Conservation (phyloP, 2,797 vertebrate genomes). For the Syngnathus acus region DNA sequence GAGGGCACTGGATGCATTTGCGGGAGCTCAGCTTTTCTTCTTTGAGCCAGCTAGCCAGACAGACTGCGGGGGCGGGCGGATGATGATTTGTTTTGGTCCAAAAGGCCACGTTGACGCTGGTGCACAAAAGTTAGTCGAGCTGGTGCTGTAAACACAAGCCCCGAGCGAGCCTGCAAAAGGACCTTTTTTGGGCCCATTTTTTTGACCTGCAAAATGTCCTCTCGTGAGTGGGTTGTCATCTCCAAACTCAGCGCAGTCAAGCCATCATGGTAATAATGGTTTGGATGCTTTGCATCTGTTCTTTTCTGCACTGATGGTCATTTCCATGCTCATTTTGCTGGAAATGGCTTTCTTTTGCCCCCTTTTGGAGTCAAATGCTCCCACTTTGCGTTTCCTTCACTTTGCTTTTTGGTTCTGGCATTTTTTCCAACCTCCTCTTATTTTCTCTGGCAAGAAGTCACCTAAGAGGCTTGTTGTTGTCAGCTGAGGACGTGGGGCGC, state of each 20-base stretch:
- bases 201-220: not conserved
- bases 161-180: not conserved
- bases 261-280: too few species aligned
- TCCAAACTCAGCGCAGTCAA: too few species aligned
- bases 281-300: too few species aligned
- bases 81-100: slow-evolving; percentile 7
- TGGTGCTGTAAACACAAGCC: not conserved
- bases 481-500: not conserved
- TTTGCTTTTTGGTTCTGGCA: not conserved
- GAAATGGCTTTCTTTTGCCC: too few species aligned
- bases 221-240: too few species aligned
- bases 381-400: slow-evolving; percentile 1
- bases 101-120: not conserved
- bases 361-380: not conserved
- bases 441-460: not conserved
- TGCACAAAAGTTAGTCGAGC: not conserved
- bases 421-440: not conserved
- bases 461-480: slow-evolving; percentile 1
- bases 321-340: too few species aligned
- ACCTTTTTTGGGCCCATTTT: not conserved
- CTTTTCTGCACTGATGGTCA: too few species aligned
- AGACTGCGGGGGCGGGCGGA: not conserved
- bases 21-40: slow-evolving; percentile 2
- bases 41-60: slow-evolving; percentile 2
- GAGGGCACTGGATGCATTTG: slow-evolving; percentile 4